Base-by-base conservation (phyloP, 2,113 vertebrate species). In the Heterotis niloticus region DNA sequence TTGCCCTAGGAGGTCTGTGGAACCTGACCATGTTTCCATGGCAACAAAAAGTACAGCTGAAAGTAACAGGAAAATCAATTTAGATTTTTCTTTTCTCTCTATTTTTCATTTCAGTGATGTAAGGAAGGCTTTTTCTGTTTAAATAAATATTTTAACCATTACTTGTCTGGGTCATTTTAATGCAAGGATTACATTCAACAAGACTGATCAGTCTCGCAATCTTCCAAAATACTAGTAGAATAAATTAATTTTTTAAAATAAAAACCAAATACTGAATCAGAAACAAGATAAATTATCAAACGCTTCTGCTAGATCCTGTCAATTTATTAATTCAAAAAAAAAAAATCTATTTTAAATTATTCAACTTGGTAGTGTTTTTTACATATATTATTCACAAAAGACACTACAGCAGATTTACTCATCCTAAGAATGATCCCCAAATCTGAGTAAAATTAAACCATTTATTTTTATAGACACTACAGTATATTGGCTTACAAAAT, bases 11-110 rank as follows among this genome's bases (percentile, higher is more conserved):
- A 92, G 90, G 90, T 89, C 87, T 85, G 84, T 88, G 84, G 85
- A 92, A 91, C 90, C 89, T 92, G 91, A 91, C 90, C 91, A 90
- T 81, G 91, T 93, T 91, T 90, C 92, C 85, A 92, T 93, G 90
- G 91, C 87, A 93, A 93, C 91, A 88, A 87, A 91, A 81, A 91
- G 89, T 91, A 93, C 88, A 92, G 88, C 88, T 88, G 89, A 93
- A 91, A 91, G 88, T 89, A 92, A 90, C 84, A 86, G 87, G 85
- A 90, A 91, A 91, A 92, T 92, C 91, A 90, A 92, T 93, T 90
- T 90, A 88, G 90, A 88, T 84, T 88, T 89, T 78, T 75, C 67
- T 59, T 65, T 81, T 86, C 88, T 89, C 84, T 86, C 84, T 82
- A 81, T 64, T 83, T 82, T 84, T 86, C 81, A 83, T 91, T 89